Evolutionary conservation across 2,888 invertebrate genomes (phyloP).

Genomic region (Leucophora obtusa): DNA sequence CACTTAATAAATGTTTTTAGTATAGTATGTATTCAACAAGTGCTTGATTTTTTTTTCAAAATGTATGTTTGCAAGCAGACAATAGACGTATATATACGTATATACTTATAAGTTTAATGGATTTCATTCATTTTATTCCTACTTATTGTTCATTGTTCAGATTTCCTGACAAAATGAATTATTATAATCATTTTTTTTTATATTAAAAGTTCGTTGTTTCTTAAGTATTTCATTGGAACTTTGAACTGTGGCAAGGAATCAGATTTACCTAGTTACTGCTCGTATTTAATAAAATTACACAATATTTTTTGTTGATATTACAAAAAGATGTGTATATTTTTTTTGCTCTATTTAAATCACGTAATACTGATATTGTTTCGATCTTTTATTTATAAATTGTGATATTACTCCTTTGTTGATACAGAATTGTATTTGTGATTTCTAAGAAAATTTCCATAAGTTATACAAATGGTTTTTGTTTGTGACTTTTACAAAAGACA

Average conservation of each 20-base stretch:
- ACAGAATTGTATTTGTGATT: neutral
- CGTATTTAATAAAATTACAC: conserved; percentile 15
- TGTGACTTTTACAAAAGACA: no score
- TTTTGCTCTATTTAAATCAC: neutral
- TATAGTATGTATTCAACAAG: neutral
- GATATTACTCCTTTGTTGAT: neutral
- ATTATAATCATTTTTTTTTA: neutral
- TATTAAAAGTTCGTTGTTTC: neutral
- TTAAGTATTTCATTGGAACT: conserved; percentile 9
- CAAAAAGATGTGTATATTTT: neutral
- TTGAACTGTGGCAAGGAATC: neutral
- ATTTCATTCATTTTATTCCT: neutral
- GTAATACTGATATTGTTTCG: neutral
- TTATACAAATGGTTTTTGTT: no score
- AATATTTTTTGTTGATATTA: conserved; percentile 2
- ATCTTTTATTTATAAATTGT: neutral
- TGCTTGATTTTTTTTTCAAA: neutral
- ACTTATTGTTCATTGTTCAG: neutral
- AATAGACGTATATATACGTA: no score
- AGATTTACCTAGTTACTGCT: conserved; percentile 19
- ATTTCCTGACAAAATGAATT: neutral
- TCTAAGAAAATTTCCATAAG: neutral
- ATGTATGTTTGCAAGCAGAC: neutral
- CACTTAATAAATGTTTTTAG: neutral
- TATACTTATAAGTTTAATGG: neutral